These are phyloP conservation scores for Lota lota DNA, from an alignment of 2,113 vertebrate genomes.

Conservation along the genomic window DNA sequence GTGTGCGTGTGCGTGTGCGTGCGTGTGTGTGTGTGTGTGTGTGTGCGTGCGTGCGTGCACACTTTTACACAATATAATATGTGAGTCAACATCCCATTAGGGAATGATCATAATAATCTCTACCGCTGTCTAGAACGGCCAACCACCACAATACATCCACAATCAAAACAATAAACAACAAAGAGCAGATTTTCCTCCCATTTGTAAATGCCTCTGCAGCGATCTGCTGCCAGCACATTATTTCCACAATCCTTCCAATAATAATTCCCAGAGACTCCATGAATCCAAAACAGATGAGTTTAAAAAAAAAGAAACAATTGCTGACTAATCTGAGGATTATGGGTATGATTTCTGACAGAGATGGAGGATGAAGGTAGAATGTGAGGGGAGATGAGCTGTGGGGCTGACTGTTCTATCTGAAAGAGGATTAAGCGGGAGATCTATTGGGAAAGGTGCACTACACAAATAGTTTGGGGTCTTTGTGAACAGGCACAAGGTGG, in stretches of 20 bases:
- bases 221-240: constrained; percentile 27
- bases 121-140: constrained; percentile 2
- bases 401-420: constrained; percentile 55
- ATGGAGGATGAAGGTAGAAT: constrained; percentile 62
- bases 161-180: constrained; percentile 1
- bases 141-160: constrained; percentile 11
- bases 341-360: constrained; percentile 66
- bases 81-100: constrained; percentile 28
- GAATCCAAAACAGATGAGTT: constrained; percentile 6
- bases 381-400: constrained; percentile 62
- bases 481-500: constrained; percentile 13
- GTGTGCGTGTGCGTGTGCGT: neutral
- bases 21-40: neutral
- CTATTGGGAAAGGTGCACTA: constrained; percentile 57
- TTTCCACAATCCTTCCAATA: constrained; percentile 48
- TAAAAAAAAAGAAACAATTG: constrained; percentile 43
- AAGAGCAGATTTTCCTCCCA: constrained; percentile 26
- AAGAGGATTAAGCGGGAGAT: constrained; percentile 70
- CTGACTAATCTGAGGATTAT: constrained; percentile 70
- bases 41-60: neutral
- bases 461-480: constrained; percentile 54
- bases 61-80: neutral
- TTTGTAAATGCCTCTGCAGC: constrained; percentile 56
- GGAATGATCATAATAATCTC: constrained; percentile 44
- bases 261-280: neutral